Evolutionary conservation across 2,888 invertebrate species (phyloP).

Genomic region (Eurytoma adleriae): DNA sequence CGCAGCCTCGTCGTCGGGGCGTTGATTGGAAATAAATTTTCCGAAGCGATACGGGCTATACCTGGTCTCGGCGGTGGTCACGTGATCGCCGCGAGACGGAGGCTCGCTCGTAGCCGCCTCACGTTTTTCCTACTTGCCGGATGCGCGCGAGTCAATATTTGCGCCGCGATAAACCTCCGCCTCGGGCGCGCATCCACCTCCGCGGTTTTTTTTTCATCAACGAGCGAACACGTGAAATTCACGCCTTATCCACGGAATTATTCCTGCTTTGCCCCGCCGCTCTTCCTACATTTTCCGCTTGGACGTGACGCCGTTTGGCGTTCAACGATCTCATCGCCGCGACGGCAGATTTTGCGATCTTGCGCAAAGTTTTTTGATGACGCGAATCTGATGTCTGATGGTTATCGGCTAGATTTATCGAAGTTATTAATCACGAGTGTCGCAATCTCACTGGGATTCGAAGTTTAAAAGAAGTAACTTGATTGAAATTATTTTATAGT

Average conservation of each 20-base stretch:
- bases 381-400: no score
- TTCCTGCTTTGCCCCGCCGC: background rate
- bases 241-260: constrained; percentile 15
- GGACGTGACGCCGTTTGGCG: no score
- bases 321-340: no score
- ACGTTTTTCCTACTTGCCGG: constrained; percentile 10
- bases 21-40: background rate
- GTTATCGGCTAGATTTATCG: no score
- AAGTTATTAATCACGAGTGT: no score
- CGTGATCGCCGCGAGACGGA: constrained; percentile 26
- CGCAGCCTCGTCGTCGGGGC: background rate
- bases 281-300: background rate
- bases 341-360: no score
- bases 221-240: constrained; percentile 36
- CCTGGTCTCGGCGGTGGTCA: constrained; percentile 6
- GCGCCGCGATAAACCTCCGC: constrained; percentile 22
- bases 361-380: no score
- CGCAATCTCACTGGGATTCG: no score
- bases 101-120: constrained; percentile 12
- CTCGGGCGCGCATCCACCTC: background rate
- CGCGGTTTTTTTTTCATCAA: constrained; percentile 10
- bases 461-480: no score
- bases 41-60: background rate
- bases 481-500: no score
- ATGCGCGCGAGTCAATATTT: constrained; percentile 33